Percentiles rank a stretch among this genome's conserved stretches.
These are phyloP conservation scores for Clytia hemisphaerica DNA, from an alignment of 30 jellyfish, hydroid and myxozoan genomes.

Conservation along the genomic window DNA sequence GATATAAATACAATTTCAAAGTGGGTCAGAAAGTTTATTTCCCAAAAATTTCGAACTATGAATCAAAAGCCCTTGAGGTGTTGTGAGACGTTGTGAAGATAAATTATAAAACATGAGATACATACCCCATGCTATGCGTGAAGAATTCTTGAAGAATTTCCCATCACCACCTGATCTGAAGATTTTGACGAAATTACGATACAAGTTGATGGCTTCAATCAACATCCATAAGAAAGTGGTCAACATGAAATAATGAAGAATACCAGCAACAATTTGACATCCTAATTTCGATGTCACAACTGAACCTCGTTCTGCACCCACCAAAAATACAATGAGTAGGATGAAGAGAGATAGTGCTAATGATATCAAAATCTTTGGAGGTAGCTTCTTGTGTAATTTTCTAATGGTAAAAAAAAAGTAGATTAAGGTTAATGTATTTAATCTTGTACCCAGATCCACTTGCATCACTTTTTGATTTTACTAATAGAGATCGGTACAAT, in stretches of 20 bases:
- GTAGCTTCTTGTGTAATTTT: slow-evolving; percentile 60
- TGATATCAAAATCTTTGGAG: slow-evolving; percentile 75
- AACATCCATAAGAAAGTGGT: slow-evolving; percentile 85
- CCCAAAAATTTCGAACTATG: no score
- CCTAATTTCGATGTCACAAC: slow-evolving; percentile 44
- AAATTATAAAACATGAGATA: no score
- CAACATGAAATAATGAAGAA: slow-evolving; percentile 65
- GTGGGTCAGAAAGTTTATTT: no score
- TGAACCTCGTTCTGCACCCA: slow-evolving; percentile 68
- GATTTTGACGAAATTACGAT: slow-evolving; percentile 66
- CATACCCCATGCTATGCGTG: slow-evolving; percentile 91
- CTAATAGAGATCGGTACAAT: no score
- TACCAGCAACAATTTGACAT: slow-evolving; percentile 70
- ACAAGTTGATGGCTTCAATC: slow-evolving; percentile 80
- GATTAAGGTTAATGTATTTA: no score
- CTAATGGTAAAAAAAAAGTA: slow-evolving; percentile 42
- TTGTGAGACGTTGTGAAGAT: no score
- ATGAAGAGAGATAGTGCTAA: slow-evolving; percentile 58
- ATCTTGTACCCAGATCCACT: no score
- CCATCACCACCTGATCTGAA: slow-evolving; percentile 14
- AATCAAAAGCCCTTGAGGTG: no score
- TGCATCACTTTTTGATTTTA: no score
- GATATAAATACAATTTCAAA: no score
- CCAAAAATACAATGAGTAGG: slow-evolving; percentile 53
- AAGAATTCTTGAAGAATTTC: slow-evolving; percentile 7